Evolutionary conservation across 2,888 invertebrate species (phyloP), one percentile per base, ranked within the genome.

Genomic region (Chorisops tibialis): DNA sequence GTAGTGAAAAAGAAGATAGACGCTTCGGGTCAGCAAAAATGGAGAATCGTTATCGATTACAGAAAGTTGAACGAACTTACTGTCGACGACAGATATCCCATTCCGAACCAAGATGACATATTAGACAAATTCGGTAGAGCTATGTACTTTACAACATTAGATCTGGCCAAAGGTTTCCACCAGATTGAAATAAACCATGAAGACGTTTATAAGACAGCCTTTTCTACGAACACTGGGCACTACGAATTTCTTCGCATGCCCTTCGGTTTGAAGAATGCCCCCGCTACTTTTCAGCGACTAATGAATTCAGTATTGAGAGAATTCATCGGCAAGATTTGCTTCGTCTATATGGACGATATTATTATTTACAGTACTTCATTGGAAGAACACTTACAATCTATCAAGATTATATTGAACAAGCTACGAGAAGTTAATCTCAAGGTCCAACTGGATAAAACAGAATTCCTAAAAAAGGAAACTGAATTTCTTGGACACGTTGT

Each of bases 201-300:
- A 52, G 48, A 54, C 35, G 64, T 50, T 66, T 66, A 19, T 37
- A 70, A 16, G 60, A 67, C 75, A 14, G 75, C 74, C 1, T 75
- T 75, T n/a, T 56, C 56, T 18, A 56, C 56, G 14, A 45, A 43
- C 18, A 14, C 3, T 7, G 56, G 56, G 18, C 60, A 73, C 63
- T 73, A 67, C 58, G 69, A 75, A 67, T 75, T 67, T 59, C 59
- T 39, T 6, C 41, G 72, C n/a, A 72, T 75, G 72, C 73, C 72
- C 1, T 73, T 76, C 63, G 75, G 72, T 3, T 69, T 79, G 9
- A 73, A 72, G 68, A 75, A 74, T 62, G 74, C 76, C 0, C 78
- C 78, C 0, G 48, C 56, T 5, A 56, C 56, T 14, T 56, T 56
- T 18, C 45, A 43, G 69, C 75, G 0, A 6, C 14, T 56, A 30